These are phyloP conservation scores for Turritopsis rubra DNA, from an alignment of 30 jellyfish, hydroid and myxozoan species.

Conservation along the genomic window DNA sequence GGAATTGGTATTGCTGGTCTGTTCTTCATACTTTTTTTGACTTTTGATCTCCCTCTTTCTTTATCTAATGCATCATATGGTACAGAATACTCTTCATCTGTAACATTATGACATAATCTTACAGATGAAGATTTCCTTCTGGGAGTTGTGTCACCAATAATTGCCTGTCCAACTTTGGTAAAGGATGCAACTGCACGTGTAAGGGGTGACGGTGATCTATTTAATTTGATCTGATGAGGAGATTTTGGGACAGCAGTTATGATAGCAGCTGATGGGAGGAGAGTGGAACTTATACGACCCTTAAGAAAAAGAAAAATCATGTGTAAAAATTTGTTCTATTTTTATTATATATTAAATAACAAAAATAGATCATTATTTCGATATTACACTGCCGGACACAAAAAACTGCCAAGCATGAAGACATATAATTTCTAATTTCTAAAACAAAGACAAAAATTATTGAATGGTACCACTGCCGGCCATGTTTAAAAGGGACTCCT, in stretches of 20 bases:
- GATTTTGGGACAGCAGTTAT: constrained; percentile 70
- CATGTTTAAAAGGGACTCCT: too few species aligned
- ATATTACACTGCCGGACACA: too few species aligned
- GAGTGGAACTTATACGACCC: constrained; percentile 59
- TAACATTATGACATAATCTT: too few species aligned
- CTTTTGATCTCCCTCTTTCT: background rate
- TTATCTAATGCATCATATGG: background rate
- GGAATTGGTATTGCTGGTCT: constrained; percentile 2
- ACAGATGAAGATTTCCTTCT: background rate
- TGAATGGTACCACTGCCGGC: too few species aligned
- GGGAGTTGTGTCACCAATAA: constrained; percentile 37
- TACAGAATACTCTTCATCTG: background rate
- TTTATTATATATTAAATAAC: too few species aligned
- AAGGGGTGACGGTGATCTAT: constrained; percentile 78
- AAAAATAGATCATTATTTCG: too few species aligned
- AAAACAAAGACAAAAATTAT: too few species aligned
- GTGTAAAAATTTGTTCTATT: background rate
- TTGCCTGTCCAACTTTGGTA: constrained; percentile 49
- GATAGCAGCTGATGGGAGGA: constrained; percentile 69
- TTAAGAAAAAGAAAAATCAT: background rate
- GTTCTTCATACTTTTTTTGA: background rate
- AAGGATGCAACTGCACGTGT: constrained; percentile 59
- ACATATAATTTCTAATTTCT: too few species aligned
- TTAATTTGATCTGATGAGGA: constrained; percentile 28
- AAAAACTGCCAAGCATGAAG: too few species aligned